These are phyloP conservation scores for Mormyrops boulengeri DNA, from an alignment of 2,797 vertebrate species.

Conservation along the genomic window DNA sequence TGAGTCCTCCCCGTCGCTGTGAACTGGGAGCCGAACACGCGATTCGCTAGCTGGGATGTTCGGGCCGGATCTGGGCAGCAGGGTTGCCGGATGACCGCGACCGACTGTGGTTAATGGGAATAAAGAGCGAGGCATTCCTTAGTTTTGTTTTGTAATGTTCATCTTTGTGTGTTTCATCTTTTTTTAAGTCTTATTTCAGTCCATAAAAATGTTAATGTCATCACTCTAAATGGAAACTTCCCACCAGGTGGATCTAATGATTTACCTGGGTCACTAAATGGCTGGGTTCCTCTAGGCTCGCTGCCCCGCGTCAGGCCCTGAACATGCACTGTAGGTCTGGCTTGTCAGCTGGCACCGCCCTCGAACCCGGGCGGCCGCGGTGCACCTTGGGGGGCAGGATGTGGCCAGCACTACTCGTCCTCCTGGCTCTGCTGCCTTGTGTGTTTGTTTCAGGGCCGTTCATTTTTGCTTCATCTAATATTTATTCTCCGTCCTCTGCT, in stretches of 20 bases:
- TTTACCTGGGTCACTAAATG: neutral
- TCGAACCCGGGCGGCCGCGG: neutral
- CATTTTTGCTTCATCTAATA: constrained; percentile 1
- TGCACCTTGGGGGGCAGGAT: neutral
- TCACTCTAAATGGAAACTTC: neutral
- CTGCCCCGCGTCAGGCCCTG: neutral
- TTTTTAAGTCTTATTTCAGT: neutral
- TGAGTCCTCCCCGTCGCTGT: constrained; percentile 35
- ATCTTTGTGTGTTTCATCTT: neutral
- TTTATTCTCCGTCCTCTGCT: neutral
- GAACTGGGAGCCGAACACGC: neutral
- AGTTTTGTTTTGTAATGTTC: neutral
- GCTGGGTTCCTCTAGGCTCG: neutral
- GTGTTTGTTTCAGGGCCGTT: neutral
- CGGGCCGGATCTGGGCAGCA: neutral
- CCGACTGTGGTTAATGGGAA: neutral
- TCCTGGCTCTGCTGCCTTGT: neutral
- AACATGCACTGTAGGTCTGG: neutral
- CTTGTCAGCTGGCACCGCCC: neutral
- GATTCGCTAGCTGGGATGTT: neutral
- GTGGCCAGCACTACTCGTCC: neutral
- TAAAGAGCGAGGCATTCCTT: neutral
- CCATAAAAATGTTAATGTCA: neutral
- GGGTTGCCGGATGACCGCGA: neutral
- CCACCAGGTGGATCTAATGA: neutral